phyloP scores from a whole-genome alignment of 92 coral and sea anemone species.

The Zoanthus sansibaricus region DNA sequence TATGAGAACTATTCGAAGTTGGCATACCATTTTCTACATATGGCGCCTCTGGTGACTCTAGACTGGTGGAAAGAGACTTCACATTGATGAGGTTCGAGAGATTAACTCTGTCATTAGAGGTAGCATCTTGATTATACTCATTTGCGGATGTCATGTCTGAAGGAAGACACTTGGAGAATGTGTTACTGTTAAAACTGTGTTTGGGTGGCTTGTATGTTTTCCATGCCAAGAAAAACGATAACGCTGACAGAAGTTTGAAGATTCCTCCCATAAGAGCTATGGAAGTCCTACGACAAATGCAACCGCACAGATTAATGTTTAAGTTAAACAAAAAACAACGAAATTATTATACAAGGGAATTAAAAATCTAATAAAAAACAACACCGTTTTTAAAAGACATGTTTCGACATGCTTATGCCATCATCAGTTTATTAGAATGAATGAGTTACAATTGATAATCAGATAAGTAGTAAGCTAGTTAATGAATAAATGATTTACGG shows the following conservation, averaged over 20 bases:
- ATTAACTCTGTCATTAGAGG: neutral
- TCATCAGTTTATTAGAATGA: too few relatives aligned
- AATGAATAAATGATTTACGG: too few relatives aligned
- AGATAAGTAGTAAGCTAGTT: too few relatives aligned
- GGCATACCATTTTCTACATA: conserved; percentile 28
- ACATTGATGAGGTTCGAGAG: neutral
- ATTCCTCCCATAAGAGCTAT: conserved; percentile 72
- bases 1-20: conserved; percentile 17
- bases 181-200: conserved; percentile 11
- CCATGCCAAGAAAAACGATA: conserved; percentile 88
- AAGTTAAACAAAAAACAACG: too few relatives aligned
- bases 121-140: neutral
- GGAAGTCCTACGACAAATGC: conserved; percentile 53
- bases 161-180: conserved; percentile 13
- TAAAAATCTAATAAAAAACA: too few relatives aligned
- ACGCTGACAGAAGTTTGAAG: conserved; percentile 74
- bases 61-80: neutral
- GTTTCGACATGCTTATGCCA: too few relatives aligned
- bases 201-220: conserved; percentile 74
- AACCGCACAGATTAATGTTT: too few relatives aligned
- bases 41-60: conserved; percentile 4
- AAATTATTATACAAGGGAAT: too few relatives aligned
- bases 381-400: too few relatives aligned
- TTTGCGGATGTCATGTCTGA: conserved; percentile 8
- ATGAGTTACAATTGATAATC: too few relatives aligned